phyloP scores from a whole-genome alignment of 1,140 invertebrate genomes.

The Arion vulgaris region DNA sequence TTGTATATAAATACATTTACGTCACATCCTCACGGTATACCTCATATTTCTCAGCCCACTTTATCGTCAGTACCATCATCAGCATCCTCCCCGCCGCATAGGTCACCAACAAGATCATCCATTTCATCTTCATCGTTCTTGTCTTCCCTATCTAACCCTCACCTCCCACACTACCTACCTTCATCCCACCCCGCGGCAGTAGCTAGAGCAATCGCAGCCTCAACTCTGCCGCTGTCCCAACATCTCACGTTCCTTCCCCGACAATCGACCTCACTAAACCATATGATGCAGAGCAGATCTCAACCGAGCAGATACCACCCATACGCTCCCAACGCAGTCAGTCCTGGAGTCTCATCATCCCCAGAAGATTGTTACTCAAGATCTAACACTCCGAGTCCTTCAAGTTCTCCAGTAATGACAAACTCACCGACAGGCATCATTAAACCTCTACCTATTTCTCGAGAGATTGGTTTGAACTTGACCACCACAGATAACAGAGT shows the following conservation, averaged over 20 bases:
- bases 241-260: slow-evolving; percentile 30
- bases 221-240: slow-evolving; percentile 27
- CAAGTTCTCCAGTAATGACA: slow-evolving; percentile 27
- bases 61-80: slow-evolving; percentile 4
- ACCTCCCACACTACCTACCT: slow-evolving; percentile 33
- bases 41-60: slow-evolving; percentile 4
- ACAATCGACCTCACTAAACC: not conserved
- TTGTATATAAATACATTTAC: slow-evolving; percentile 41
- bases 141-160: not conserved
- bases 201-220: slow-evolving; percentile 19
- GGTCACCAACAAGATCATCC: not conserved
- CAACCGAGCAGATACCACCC: slow-evolving; percentile 39
- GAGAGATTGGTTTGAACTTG: slow-evolving; percentile 28
- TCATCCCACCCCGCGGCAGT: slow-evolving; percentile 13
- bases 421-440: slow-evolving; percentile 23
- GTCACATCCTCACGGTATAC: slow-evolving; percentile 7
- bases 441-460: slow-evolving; percentile 38
- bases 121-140: not conserved
- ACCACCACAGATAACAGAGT: slow-evolving; percentile 15
- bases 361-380: slow-evolving; percentile 15
- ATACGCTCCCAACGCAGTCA: slow-evolving; percentile 42
- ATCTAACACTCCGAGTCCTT: slow-evolving; percentile 34
- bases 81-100: slow-evolving; percentile 11
- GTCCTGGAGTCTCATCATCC: slow-evolving; percentile 17
- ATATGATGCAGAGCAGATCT: slow-evolving; percentile 11